Evolutionary conservation across 2,113 vertebrate species (phyloP).

Genomic region (Aythya baeri): DNA sequence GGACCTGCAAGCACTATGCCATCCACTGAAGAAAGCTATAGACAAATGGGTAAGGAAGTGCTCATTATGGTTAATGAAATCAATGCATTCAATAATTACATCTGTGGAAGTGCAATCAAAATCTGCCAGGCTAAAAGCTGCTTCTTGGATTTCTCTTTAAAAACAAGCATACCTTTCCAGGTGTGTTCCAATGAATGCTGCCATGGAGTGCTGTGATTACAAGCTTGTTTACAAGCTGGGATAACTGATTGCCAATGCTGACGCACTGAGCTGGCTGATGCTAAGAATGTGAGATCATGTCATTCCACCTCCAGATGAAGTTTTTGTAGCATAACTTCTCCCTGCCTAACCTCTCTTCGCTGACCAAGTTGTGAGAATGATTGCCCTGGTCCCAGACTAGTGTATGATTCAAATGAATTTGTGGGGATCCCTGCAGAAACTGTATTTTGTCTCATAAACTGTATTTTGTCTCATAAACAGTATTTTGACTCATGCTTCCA

Average conservation of each 20-base stretch:
- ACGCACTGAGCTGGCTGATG: background rate
- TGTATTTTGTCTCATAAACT: background rate
- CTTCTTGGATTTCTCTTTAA: background rate
- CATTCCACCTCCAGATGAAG: background rate
- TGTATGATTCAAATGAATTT: background rate
- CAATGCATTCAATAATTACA: background rate
- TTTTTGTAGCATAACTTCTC: background rate
- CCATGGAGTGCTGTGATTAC: background rate
- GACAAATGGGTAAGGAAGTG: background rate
- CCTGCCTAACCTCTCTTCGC: background rate
- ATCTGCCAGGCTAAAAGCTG: background rate
- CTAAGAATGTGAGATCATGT: background rate
- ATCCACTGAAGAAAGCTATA: accelerated
- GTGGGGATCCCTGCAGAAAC: background rate
- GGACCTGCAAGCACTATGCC: background rate
- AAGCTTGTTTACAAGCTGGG: background rate
- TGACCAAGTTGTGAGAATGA: background rate
- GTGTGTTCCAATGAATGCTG: background rate
- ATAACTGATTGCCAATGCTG: background rate
- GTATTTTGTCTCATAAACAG: background rate
- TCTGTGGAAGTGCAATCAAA: background rate
- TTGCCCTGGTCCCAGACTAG: background rate
- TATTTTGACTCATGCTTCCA: background rate
- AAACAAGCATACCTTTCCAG: background rate
- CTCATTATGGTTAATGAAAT: background rate